Base-by-base conservation (phyloP, 2,113 vertebrate genomes). In the Nothobranchius kuhntae region DNA sequence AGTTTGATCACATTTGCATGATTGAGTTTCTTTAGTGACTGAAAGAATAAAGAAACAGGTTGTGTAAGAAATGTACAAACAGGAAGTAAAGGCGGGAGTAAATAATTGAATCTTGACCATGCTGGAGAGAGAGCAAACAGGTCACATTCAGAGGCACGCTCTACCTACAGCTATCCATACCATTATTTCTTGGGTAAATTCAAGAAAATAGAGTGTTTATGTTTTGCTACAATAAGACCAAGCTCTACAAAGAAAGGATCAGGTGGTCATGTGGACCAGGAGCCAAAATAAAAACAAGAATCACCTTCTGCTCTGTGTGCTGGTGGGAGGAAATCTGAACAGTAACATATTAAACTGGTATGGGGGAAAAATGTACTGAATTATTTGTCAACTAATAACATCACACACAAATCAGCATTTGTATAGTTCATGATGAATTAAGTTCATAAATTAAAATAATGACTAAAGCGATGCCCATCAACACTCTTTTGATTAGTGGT, bases 1-100 rank as follows among this genome's bases (percentile, higher is more conserved):
- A 99, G 81, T 89, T 99, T 99, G 84, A 99, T 95, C 71, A 99
- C 94, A 67, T 99, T 99, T n/a, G 95, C 96, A 84, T 99, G 98
- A 91, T 96, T 98, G 68, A 99, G 94, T 85, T 99, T 99, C 92
- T 98, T 99, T 84, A 99, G 91, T 75, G 98, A 99, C 98, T 99
- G 89, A 40, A 82, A 80, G 17, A 59, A 67, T 9, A 63, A 59
- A 68, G 2, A 68, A 11, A 64, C 8, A 71, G n/a, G 54, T 72
- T 36, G 42, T 12, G 15, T 73, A 44, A 53, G 17, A 6, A 24
- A 58, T 2, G 0, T 13, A 45, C 4, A 6, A 13, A 54, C 14
- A 40, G 7, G 30, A 40, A n/a, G 13, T 13, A 13, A 57, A 65
- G 15, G 9, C 6, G 46, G 30, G n/a, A 40, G 8, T 13, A 3